These are phyloP conservation scores for Frankliniella fusca DNA, from an alignment of 2,888 invertebrate species.

Conservation along the genomic window DNA sequence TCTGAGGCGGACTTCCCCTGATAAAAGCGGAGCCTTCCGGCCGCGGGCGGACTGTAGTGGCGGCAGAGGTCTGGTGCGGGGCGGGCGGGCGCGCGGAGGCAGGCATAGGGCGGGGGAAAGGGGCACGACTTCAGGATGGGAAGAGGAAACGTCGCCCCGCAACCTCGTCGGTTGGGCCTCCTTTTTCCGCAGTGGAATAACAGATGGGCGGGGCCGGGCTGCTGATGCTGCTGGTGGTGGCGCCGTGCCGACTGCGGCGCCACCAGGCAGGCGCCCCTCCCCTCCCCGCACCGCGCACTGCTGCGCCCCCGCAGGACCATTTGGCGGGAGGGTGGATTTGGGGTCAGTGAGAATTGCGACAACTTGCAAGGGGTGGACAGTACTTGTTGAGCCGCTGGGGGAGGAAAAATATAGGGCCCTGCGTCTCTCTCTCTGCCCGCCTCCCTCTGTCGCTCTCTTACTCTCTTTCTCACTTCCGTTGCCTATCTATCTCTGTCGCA, in stretches of 20 bases:
- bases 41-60: background rate
- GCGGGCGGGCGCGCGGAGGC: background rate
- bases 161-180: no score
- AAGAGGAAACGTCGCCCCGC: no score
- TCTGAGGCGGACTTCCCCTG: conserved; percentile 23
- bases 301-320: background rate
- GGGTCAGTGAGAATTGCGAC: conserved; percentile 15
- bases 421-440: background rate
- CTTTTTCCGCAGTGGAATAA: no score
- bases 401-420: background rate
- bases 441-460: background rate
- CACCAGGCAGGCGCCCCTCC: no score
- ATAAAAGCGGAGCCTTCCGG: conserved; percentile 12
- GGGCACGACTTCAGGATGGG: no score
- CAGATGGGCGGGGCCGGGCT: no score
- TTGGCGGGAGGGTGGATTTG: conserved; percentile 14
- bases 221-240: no score
- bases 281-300: background rate
- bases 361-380: conserved; percentile 14
- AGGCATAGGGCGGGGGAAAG: no score
- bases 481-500: background rate
- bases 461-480: background rate
- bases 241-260: no score
- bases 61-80: background rate
- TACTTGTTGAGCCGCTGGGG: conserved; percentile 3